Evolutionary conservation across 2,797 vertebrate genomes (phyloP).

Genomic region (Rhincodon typus): DNA sequence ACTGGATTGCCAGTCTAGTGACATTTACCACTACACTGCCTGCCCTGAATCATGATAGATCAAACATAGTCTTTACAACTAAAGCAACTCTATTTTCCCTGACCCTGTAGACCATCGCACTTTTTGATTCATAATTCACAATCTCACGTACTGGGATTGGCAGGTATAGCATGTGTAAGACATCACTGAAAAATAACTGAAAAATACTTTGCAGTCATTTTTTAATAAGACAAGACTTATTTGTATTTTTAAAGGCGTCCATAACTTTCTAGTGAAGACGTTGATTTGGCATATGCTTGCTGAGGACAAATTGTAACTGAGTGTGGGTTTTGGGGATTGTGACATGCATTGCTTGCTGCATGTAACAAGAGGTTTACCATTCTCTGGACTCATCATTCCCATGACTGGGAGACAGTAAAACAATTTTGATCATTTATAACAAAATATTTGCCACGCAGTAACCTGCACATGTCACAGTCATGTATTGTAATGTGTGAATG

Average conservation of each 20-base stretch:
- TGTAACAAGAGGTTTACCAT: not conserved
- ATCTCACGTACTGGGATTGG: not conserved
- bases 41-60: not conserved
- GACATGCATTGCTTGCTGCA: constrained; percentile 1
- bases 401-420: not conserved
- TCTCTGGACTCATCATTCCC: not conserved
- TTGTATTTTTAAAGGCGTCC: not conserved
- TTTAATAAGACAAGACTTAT: not conserved
- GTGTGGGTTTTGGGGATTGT: not conserved
- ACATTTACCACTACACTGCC: no score
- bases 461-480: not conserved
- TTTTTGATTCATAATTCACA: not conserved
- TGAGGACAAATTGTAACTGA: not conserved
- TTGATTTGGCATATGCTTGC: not conserved
- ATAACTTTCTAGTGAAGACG: not conserved
- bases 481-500: not conserved
- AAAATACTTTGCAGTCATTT: not conserved
- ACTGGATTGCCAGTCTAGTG: no score
- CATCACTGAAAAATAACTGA: not conserved
- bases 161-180: not conserved
- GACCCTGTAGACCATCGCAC: not conserved
- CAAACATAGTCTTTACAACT: not conserved
- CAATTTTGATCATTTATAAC: not conserved
- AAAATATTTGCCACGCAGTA: constrained; percentile 15
- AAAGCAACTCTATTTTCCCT: not conserved